Conservation (phyloP, 1,140 invertebrate species). For the Lanistes nyassanus region DNA sequence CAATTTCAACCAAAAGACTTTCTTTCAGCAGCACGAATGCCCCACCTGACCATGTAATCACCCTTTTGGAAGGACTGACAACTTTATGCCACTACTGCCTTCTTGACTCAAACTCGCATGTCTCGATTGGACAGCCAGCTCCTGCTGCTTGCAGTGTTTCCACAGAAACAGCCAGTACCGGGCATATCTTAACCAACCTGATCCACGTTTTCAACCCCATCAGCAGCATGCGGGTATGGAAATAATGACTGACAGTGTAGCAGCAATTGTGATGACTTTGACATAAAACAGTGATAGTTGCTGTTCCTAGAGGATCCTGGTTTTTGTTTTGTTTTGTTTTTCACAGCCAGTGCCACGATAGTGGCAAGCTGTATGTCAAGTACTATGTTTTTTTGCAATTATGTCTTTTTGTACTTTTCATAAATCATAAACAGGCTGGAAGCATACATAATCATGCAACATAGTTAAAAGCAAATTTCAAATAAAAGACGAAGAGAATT, state of each 20-base stretch:
- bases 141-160: slow-evolving; percentile 42
- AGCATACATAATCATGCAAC: no score
- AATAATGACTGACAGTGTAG: slow-evolving; percentile 1
- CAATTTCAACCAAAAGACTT: no score
- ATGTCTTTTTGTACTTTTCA: no score
- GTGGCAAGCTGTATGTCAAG: no score
- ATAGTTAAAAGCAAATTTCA: not conserved
- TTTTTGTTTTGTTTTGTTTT: not conserved
- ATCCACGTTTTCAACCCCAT: slow-evolving; percentile 75
- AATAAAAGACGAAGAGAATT: not conserved
- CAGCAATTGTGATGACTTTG: not conserved
- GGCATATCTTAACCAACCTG: slow-evolving; percentile 83
- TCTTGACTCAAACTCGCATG: slow-evolving; percentile 77
- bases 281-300: not conserved
- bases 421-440: no score
- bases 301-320: not conserved
- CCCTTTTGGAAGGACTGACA: slow-evolving; percentile 83
- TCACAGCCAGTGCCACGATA: no score
- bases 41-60: slow-evolving; percentile 84
- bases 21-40: slow-evolving; percentile 35
- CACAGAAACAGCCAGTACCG: slow-evolving; percentile 54
- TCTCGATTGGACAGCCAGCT: slow-evolving; percentile 66
- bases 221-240: slow-evolving; percentile 53
- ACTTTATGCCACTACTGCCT: slow-evolving; percentile 88
- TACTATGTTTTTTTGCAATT: no score